A percentile compares a stretch with the other conserved stretches of the same genome.
Evolutionary conservation across 1,140 invertebrate species (phyloP).

Genomic region (Drosophila dunni): DNA sequence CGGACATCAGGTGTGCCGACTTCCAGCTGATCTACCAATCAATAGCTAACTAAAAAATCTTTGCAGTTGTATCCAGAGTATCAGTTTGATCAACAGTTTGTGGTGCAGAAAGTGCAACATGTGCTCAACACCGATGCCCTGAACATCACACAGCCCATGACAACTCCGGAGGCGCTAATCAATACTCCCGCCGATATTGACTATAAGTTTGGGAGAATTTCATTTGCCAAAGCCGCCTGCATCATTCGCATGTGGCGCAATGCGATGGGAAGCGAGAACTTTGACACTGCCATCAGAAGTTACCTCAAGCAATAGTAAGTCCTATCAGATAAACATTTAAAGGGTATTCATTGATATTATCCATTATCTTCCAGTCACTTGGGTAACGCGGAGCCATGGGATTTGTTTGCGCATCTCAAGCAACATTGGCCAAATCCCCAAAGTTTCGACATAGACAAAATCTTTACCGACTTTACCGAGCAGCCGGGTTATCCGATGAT

Average conservation of each 20-base stretch:
- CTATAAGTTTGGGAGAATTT: conserved; percentile 86
- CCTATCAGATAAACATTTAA: not conserved
- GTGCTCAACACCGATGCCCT: conserved; percentile 87
- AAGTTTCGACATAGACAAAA: conserved; percentile 36
- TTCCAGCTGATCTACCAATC: not conserved
- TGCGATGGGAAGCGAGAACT: conserved; percentile 87
- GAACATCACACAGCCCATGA: conserved; percentile 87
- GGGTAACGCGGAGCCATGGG: conserved; percentile 22
- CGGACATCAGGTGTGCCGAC: conserved; percentile 84
- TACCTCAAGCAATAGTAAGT: conserved; percentile 86
- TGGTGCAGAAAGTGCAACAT: conserved; percentile 87
- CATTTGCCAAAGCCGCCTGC: conserved; percentile 88
- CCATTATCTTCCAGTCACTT: conserved; percentile 27
- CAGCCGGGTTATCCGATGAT: conserved; percentile 96
- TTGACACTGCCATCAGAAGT: conserved; percentile 86
- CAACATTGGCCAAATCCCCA: conserved; percentile 26
- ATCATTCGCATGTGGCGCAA: conserved; percentile 90
- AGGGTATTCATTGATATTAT: not conserved
- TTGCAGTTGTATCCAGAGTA: conserved; percentile 78
- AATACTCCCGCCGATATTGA: conserved; percentile 82
- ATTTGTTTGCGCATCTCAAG: conserved; percentile 39
- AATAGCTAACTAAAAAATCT: not conserved
- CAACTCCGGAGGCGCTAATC: conserved; percentile 79
- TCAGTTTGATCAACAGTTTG: conserved; percentile 85
- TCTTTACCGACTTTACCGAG: conserved; percentile 91